Base-by-base conservation (phyloP, 2,797 vertebrate genomes). In the Phoebastria nigripes region DNA sequence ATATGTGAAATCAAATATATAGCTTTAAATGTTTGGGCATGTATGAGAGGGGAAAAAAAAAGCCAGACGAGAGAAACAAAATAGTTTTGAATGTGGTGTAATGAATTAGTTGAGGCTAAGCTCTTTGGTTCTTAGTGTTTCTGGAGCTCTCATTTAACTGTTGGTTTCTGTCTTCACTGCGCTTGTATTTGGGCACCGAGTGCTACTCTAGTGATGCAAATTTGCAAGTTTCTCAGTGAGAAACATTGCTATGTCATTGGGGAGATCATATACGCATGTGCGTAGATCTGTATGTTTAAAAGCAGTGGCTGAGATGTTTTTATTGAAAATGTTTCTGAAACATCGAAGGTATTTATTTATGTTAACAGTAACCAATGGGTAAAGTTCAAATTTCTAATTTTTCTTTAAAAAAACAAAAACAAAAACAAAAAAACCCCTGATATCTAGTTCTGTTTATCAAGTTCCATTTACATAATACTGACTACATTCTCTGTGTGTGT, bases 221-320 rank as follows among this genome's bases (percentile, higher is more conserved):
- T 33, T 33, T n/a, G 19, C 15, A 31, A 15, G 17, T 29, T n/a
- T 31, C 28, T 47, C 20, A 2, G 17, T 12, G 54, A 33, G 49
- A 44, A 67, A 56, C 29, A 12, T 10, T 31, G 42, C 12, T 35
- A 0, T 37, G 25, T 62, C 41, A 28, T 21, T 0, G 3, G 28
- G 33, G 33, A 67, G 28, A 21, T 62, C 5, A 5, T 21, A 37
- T 6, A 8, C 1, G 7, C 1, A 2, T 29, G 11, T 46, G 8
- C 56, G 19, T 24, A 18, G 13, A 15, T 28, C 15, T 63, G 1
- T 16, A 13, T 33, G 15, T 37, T 62, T 42, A 55, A 37, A 69
- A 51, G 28, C 28, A 44, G 31, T 59, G 24, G 14, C 19, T 35
- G 21, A 59, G 39, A 35, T 47, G 18, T 25, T 71, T 29, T 18